These are phyloP conservation scores for Capreolus pygargus DNA, from an alignment of 2,113 vertebrate genomes.

Conservation along the genomic window DNA sequence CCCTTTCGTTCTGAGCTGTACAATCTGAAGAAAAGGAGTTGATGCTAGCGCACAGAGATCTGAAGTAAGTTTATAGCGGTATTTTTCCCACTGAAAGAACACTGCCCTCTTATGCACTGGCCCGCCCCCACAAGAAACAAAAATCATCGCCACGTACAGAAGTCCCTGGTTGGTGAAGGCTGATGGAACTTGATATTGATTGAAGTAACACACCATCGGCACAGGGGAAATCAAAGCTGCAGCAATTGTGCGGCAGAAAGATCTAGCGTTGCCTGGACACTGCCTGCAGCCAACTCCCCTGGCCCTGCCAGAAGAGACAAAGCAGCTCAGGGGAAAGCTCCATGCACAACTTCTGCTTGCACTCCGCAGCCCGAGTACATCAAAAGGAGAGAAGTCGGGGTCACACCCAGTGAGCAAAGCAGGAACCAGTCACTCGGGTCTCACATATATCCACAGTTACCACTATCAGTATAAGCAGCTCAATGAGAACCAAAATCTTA, in stretches of 20 bases:
- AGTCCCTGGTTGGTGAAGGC: constrained; percentile 47
- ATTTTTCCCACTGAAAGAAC: constrained; percentile 15
- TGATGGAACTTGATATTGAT: constrained; percentile 19
- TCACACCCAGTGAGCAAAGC: constrained; percentile 39
- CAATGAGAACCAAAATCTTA: constrained; percentile 62
- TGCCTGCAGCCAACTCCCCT: neutral
- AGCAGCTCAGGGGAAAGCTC: neutral
- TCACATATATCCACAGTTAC: constrained; percentile 37
- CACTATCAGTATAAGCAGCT: constrained; percentile 59
- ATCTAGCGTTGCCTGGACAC: neutral
- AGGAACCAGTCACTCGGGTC: constrained; percentile 29
- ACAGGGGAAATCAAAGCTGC: constrained; percentile 14
- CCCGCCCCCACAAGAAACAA: neutral
- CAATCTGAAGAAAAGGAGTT: neutral
- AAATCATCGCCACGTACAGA: constrained; percentile 21
- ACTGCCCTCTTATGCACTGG: neutral
- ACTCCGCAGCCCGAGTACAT: neutral
- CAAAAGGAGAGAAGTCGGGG: neutral
- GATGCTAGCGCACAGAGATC: neutral
- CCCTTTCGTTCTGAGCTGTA: constrained; percentile 45
- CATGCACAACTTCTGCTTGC: neutral
- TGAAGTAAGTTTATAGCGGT: neutral
- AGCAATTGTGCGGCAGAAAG: neutral
- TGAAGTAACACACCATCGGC: constrained; percentile 25
- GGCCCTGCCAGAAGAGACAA: neutral